Conservation (phyloP, 2,888 invertebrate species). For the Nysson spinosus region DNA sequence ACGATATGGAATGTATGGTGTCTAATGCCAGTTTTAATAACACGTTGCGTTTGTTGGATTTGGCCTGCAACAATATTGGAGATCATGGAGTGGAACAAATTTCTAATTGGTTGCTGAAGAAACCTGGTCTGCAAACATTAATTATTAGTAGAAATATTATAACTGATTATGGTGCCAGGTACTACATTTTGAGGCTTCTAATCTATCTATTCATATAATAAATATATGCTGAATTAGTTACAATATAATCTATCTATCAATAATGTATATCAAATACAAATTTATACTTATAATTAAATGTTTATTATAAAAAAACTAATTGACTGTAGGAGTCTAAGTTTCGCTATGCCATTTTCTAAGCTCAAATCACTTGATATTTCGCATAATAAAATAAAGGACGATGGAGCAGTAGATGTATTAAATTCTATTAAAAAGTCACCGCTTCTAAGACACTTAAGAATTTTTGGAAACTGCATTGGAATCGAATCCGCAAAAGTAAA, state of each 20-base stretch:
- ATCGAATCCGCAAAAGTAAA: slow-evolving; percentile 70
- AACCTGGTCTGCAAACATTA: slow-evolving; percentile 79
- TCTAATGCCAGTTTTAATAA: slow-evolving; percentile 79
- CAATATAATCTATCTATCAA: too few relatives aligned
- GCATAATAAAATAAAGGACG: slow-evolving; percentile 80
- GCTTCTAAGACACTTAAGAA: slow-evolving; percentile 71
- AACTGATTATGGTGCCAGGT: slow-evolving; percentile 80
- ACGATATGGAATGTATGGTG: slow-evolving; percentile 81
- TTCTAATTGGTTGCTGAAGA: slow-evolving; percentile 79
- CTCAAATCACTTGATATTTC: slow-evolving; percentile 80
- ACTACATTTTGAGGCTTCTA: slow-evolving; percentile 7
- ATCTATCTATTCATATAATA: too few relatives aligned
- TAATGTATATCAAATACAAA: slow-evolving; percentile 1
- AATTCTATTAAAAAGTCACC: slow-evolving; percentile 80
- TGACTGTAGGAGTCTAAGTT: slow-evolving; percentile 78
- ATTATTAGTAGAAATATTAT: slow-evolving; percentile 81
- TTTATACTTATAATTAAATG: not conserved
- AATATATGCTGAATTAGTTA: too few relatives aligned
- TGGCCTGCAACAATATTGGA: slow-evolving; percentile 81
- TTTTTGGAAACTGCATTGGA: slow-evolving; percentile 77
- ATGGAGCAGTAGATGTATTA: slow-evolving; percentile 79
- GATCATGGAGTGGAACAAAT: slow-evolving; percentile 81
- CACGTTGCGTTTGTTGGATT: slow-evolving; percentile 80
- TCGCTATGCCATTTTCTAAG: slow-evolving; percentile 80
- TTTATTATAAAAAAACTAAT: not conserved